phyloP scores from a whole-genome alignment of 92 coral and sea anemone genomes.

The Porites rus region DNA sequence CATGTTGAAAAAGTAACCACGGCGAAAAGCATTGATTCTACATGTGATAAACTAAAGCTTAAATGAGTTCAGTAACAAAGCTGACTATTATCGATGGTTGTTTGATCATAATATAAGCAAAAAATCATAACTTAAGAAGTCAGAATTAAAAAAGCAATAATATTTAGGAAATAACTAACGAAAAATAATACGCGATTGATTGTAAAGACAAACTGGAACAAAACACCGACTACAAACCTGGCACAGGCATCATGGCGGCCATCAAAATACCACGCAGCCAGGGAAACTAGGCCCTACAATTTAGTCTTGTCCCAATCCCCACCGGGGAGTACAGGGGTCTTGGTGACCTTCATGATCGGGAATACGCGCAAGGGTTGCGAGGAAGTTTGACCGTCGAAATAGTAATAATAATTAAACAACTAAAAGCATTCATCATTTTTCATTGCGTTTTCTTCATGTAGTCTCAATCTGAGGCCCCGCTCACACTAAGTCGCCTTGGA shows the following conservation, averaged over 20 bases:
- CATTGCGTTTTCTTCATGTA: no score
- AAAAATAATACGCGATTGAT: neutral
- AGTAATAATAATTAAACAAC: no score
- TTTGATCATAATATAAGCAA: neutral
- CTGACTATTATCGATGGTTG: neutral
- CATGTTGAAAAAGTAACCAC: neutral
- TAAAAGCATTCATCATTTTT: no score
- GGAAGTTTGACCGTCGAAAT: no score
- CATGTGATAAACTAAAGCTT: no score
- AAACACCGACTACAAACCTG: slow-evolving; percentile 58
- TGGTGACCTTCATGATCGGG: neutral
- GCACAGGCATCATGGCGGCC: slow-evolving; percentile 98
- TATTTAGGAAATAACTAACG: neutral
- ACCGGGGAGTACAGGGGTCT: neutral
- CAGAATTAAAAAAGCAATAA: neutral
- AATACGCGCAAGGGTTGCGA: no score
- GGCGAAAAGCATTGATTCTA: neutral
- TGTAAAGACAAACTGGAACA: neutral
- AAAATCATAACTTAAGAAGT: neutral
- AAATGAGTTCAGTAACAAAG: no score
- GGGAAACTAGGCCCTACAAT: slow-evolving; percentile 26
- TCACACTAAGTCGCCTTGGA: no score
- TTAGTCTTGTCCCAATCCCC: neutral
- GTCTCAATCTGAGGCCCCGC: no score
- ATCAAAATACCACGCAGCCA: slow-evolving; percentile 41